Percentiles rank a stretch among this genome's conserved stretches.
These are phyloP conservation scores for Echeneis naucrates DNA, from an alignment of 2,797 vertebrate species.

Conservation along the genomic window DNA sequence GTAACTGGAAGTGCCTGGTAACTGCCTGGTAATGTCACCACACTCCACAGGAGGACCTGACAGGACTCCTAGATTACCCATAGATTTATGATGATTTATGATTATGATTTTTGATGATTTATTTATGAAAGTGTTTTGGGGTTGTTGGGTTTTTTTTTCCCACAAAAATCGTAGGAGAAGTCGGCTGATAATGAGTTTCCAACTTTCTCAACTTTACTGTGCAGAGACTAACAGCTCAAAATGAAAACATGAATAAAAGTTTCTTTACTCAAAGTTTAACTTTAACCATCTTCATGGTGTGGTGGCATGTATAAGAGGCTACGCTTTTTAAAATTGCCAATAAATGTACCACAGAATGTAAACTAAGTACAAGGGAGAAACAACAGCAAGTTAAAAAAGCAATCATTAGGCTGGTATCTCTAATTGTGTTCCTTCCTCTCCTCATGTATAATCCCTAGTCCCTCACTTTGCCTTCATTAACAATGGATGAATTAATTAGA, in stretches of 20 bases:
- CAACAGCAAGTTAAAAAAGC: slow-evolving; percentile 80
- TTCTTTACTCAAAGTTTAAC: slow-evolving; percentile 31
- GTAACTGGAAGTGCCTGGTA: neutral
- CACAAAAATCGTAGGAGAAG: neutral
- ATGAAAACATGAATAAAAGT: slow-evolving; percentile 5
- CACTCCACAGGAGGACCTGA: neutral
- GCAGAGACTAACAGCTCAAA: neutral
- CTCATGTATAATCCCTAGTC: slow-evolving; percentile 85
- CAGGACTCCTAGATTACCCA: neutral
- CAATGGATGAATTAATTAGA: slow-evolving; percentile 93
- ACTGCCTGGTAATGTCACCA: neutral
- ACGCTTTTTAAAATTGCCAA: slow-evolving; percentile 72
- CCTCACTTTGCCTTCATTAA: slow-evolving; percentile 87
- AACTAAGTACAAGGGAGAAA: slow-evolving; percentile 74
- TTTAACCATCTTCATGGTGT: slow-evolving; percentile 7
- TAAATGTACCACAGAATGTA: slow-evolving; percentile 74
- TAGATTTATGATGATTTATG: no score
- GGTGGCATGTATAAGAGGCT: slow-evolving; percentile 26
- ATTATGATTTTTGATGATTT: no score
- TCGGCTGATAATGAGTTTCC: neutral
- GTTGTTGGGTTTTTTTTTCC: no score
- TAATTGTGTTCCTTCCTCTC: slow-evolving; percentile 87
- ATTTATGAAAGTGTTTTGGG: no score
- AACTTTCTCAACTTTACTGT: neutral
- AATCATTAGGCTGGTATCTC: slow-evolving; percentile 88